phyloP scores from a whole-genome alignment of 2,113 vertebrate species.

The Microcebus jonahi region DNA sequence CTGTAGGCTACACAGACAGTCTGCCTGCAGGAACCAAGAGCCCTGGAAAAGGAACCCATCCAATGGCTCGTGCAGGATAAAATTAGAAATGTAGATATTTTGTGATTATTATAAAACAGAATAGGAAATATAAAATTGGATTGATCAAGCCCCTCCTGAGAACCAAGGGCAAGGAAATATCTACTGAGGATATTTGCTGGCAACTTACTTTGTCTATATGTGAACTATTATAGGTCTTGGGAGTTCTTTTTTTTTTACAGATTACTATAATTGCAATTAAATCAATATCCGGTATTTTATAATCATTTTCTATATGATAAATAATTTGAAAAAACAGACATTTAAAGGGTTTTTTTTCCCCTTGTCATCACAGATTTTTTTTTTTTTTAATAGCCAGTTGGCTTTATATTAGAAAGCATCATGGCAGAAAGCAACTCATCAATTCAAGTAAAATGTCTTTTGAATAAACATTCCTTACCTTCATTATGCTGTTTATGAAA shows the following conservation, averaged over 20 bases:
- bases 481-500: neutral
- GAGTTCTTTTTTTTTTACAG: neutral
- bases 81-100: neutral
- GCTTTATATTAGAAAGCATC: neutral
- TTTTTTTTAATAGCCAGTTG: neutral
- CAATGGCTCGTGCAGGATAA: neutral
- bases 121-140: neutral
- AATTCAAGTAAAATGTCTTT: neutral
- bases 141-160: neutral
- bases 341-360: neutral
- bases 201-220: neutral
- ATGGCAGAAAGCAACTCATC: neutral
- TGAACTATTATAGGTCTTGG: neutral
- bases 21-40: neutral
- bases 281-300: neutral
- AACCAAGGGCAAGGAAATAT: neutral
- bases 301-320: neutral
- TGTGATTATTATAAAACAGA: neutral
- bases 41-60: neutral
- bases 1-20: neutral
- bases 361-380: neutral
- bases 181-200: neutral
- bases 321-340: neutral
- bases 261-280: neutral
- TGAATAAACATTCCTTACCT: neutral